Evolutionary conservation across 2,113 vertebrate species (phyloP).

Genomic region (Cottus gobio): DNA sequence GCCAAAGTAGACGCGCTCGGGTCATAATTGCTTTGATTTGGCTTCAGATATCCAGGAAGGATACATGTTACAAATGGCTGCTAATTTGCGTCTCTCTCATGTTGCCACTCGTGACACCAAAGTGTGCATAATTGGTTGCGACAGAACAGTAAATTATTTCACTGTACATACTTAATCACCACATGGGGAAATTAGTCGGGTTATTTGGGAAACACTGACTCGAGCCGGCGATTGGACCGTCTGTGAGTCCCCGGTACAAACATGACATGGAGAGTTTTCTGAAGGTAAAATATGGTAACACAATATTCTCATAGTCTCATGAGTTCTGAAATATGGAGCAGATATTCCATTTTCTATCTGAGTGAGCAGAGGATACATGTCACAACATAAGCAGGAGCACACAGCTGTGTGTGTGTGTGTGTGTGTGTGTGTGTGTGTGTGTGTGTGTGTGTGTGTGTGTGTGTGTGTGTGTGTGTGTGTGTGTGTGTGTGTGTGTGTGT

Average conservation of each 20-base stretch:
- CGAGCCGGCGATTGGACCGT: conserved; percentile 52
- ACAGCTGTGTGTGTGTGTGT: too few relatives aligned
- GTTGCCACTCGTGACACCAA: conserved; percentile 61
- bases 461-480: too few relatives aligned
- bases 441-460: too few relatives aligned
- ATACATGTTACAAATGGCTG: conserved; percentile 71
- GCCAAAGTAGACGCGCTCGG: conserved; percentile 64
- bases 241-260: conserved; percentile 34
- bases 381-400: neutral
- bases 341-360: neutral
- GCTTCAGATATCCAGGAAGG: conserved; percentile 71
- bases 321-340: neutral
- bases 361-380: neutral
- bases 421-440: too few relatives aligned
- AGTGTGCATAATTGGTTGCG: conserved; percentile 71
- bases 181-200: conserved; percentile 66
- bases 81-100: conserved; percentile 69
- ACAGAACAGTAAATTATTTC: conserved; percentile 66
- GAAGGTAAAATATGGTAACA: neutral
- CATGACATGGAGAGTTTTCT: neutral
- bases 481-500: too few relatives aligned
- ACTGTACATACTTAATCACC: conserved; percentile 69
- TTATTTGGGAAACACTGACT: conserved; percentile 68
- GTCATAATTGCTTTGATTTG: conserved; percentile 75
- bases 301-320: neutral